Conservation (phyloP, 2,888 invertebrate species). For the Chrysodeixis includens region DNA sequence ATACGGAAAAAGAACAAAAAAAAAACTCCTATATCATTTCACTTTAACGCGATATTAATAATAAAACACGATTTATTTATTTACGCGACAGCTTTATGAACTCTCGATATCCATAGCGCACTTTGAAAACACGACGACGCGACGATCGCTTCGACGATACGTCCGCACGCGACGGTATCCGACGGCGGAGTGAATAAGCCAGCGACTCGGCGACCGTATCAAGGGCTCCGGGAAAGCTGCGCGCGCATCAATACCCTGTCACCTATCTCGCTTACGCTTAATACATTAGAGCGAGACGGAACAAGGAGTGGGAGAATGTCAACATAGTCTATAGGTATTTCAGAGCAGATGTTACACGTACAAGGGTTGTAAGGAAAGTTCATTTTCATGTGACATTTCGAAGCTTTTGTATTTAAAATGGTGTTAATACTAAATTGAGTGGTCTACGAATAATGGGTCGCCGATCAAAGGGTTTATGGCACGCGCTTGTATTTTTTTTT, state of each 20-base stretch:
- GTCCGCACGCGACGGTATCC: constrained; percentile 78
- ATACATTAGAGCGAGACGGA: constrained; percentile 44
- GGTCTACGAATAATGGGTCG: constrained; percentile 6
- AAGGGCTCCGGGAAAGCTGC: constrained; percentile 64
- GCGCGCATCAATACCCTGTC: constrained; percentile 66
- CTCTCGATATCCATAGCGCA: constrained; percentile 63
- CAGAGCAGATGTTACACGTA: constrained; percentile 66
- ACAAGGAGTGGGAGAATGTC: constrained; percentile 61
- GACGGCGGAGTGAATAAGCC: constrained; percentile 77
- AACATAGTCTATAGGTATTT: constrained; percentile 62
- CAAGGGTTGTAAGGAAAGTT: constrained; percentile 59
- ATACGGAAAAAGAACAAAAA: constrained; percentile 42
- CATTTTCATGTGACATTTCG: constrained; percentile 61
- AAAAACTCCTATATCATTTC: constrained; percentile 52
- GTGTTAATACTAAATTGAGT: constrained; percentile 34
- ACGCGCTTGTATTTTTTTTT: constrained; percentile 13
- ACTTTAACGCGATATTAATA: constrained; percentile 36
- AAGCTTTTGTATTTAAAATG: constrained; percentile 47
- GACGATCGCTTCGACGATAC: constrained; percentile 65
- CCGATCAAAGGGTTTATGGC: constrained; percentile 11
- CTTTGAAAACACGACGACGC: constrained; percentile 29
- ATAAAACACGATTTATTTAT: constrained; percentile 42
- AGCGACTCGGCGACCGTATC: constrained; percentile 24
- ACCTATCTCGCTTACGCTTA: constrained; percentile 44
- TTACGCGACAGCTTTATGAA: constrained; percentile 43